These are phyloP conservation scores for Pseudococcus viburni DNA, from an alignment of 2,888 invertebrate species.

Conservation along the genomic window DNA sequence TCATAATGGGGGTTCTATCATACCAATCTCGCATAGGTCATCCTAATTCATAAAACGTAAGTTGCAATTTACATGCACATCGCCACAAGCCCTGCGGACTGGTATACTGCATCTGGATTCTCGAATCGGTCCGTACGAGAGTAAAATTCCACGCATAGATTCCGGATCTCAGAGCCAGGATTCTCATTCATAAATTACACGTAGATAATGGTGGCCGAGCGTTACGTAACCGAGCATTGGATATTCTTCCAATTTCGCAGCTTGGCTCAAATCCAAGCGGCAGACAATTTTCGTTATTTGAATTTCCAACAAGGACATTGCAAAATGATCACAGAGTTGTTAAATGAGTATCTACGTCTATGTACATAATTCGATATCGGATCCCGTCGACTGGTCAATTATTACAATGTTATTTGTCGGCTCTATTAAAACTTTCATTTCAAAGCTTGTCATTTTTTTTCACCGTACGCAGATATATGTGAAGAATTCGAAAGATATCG, in stretches of 20 bases:
- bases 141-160: neutral
- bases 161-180: neutral
- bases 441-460: slow-evolving; percentile 10
- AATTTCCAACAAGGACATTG: slow-evolving; percentile 20
- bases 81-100: neutral
- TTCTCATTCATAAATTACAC: slow-evolving; percentile 11
- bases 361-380: neutral
- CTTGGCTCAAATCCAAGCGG: slow-evolving; percentile 16
- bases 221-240: neutral
- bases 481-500: neutral
- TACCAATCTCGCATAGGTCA: slow-evolving; percentile 2
- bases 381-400: slow-evolving; percentile 15
- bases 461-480: neutral
- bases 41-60: neutral
- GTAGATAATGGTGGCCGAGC: neutral
- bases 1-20: neutral
- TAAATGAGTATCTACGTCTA: neutral
- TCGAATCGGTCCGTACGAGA: neutral
- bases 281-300: slow-evolving; percentile 7
- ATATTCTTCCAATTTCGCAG: slow-evolving; percentile 8
- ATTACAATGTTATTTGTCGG: slow-evolving; percentile 24
- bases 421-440: slow-evolving; percentile 44
- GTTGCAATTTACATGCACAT: slow-evolving; percentile 12
- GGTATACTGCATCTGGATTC: neutral
- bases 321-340: neutral